phyloP scores from a whole-genome alignment of 2,113 vertebrate species.

The Podarcis raffonei region DNA sequence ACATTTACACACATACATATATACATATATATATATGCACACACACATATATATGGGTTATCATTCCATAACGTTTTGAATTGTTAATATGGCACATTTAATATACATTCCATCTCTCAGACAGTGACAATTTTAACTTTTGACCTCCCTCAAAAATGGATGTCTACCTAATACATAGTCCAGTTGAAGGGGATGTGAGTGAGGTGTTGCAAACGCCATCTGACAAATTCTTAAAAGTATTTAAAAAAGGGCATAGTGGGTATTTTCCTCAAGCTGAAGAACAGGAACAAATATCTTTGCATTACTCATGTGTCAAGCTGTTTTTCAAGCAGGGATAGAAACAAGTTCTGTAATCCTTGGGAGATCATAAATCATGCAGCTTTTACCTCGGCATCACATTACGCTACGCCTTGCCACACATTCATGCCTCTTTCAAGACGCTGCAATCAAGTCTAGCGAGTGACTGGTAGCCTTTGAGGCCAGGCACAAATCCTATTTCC shows the following conservation, averaged over 20 bases:
- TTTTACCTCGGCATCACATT: background rate
- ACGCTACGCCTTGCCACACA: background rate
- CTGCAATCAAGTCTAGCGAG: background rate
- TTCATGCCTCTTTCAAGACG: background rate
- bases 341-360: slow-evolving; percentile 8
- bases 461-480: background rate
- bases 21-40: too few species aligned
- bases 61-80: too few species aligned
- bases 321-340: background rate
- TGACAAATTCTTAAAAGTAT: background rate
- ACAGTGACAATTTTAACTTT: background rate
- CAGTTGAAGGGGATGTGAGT: background rate
- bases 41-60: too few species aligned
- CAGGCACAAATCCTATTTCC: background rate
- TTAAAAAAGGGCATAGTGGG: background rate
- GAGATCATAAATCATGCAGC: slow-evolving; percentile 11
- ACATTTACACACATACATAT: too few species aligned
- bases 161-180: background rate
- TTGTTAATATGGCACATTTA: background rate
- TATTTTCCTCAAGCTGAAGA: background rate
- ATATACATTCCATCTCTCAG: background rate
- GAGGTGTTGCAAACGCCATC: background rate
- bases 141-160: background rate
- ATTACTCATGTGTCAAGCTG: background rate
- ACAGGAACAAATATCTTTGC: background rate